phyloP scores from a whole-genome alignment of 2,113 vertebrate genomes.

The Pomatostomus ruficeps region DNA sequence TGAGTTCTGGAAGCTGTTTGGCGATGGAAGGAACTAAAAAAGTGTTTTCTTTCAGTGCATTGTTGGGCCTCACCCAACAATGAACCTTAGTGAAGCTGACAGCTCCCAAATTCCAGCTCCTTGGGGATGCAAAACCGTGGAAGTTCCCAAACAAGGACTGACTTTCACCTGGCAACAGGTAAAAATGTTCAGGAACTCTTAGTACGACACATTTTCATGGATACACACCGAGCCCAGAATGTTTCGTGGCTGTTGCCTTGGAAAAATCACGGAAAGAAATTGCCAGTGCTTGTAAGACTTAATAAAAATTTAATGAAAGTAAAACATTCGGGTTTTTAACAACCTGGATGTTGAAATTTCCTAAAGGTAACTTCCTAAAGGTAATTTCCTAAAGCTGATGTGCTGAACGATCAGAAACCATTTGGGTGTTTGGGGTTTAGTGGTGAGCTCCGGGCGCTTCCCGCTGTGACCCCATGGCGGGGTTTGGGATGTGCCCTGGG shows the following conservation, averaged over 20 bases:
- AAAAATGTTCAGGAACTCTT: background rate
- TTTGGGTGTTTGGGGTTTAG: background rate
- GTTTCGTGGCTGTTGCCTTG: background rate
- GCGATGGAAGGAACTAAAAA: background rate
- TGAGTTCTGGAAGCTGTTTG: background rate
- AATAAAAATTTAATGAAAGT: background rate
- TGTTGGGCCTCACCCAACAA: background rate
- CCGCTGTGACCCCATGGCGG: background rate
- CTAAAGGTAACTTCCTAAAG: background rate
- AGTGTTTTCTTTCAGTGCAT: background rate
- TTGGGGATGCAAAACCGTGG: background rate
- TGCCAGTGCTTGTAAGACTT: background rate
- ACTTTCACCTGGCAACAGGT: background rate
- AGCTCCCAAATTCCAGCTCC: background rate
- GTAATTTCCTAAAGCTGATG: background rate
- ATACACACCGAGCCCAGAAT: fast-evolving
- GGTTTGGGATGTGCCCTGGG: background rate
- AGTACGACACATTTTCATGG: background rate
- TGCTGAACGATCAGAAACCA: background rate
- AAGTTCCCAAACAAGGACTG: background rate
- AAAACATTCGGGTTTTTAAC: background rate
- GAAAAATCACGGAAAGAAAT: background rate
- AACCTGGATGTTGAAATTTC: background rate
- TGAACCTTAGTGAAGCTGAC: background rate
- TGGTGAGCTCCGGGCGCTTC: too few relatives aligned